Percentiles rank a stretch among this genome's conserved stretches.
phyloP scores from a whole-genome alignment of 2,113 vertebrate species.

The Tonatia bakeri region DNA sequence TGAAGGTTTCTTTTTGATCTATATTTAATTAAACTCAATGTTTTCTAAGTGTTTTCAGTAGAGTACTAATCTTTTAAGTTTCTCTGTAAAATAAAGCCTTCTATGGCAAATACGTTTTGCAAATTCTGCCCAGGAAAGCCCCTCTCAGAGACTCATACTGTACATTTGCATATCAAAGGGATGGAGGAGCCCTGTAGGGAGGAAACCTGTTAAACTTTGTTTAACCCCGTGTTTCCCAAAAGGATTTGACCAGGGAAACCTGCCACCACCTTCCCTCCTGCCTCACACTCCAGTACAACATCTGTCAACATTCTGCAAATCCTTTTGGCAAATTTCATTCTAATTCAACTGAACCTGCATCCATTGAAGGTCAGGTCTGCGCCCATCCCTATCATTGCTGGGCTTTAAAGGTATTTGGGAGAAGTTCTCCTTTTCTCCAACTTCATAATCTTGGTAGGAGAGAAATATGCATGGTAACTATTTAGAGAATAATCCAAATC shows the following conservation, averaged over 20 bases:
- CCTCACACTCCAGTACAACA: neutral
- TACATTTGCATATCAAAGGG: constrained; percentile 47
- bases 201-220: constrained; percentile 35
- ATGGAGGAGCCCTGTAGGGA: neutral
- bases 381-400: neutral
- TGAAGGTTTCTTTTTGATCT: neutral
- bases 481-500: neutral
- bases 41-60: neutral
- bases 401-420: neutral
- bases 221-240: constrained; percentile 47
- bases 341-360: neutral
- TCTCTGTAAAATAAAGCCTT: constrained; percentile 35
- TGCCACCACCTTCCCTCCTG: neutral
- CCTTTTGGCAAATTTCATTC: constrained; percentile 56
- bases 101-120: neutral
- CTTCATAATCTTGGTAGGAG: neutral
- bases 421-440: neutral
- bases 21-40: constrained; percentile 44
- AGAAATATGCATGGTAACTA: neutral
- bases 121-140: neutral
- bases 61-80: constrained; percentile 8
- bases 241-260: neutral
- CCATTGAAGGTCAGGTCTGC: neutral
- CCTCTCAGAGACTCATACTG: neutral
- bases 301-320: constrained; percentile 43